Percentiles rank a stretch among this genome's conserved stretches.
These are phyloP conservation scores for Bugulina stolonifera DNA, from an alignment of 2,888 invertebrate genomes.

Conservation along the genomic window DNA sequence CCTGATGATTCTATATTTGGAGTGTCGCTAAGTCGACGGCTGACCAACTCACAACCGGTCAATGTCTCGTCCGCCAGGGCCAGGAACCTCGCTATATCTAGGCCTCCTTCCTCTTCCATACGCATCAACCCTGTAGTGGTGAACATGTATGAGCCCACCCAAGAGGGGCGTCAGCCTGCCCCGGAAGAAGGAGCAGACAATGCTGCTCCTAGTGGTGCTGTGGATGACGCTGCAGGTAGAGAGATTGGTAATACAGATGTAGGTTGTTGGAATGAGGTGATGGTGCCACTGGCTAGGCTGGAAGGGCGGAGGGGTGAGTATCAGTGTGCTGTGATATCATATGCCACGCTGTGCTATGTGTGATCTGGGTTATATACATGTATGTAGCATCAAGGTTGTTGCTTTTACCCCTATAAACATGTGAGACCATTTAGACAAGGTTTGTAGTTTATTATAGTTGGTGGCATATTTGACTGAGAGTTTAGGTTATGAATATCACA, in stretches of 20 bases:
- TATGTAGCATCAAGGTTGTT: too few species aligned
- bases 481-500: too few species aligned
- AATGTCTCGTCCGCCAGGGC: neutral
- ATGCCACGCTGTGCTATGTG: too few species aligned
- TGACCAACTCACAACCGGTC: neutral
- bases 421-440: too few species aligned
- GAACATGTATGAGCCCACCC: neutral
- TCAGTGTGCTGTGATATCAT: too few species aligned
- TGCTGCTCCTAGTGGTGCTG: too few species aligned
- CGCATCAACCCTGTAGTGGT: neutral
- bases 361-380: too few species aligned
- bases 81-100: neutral
- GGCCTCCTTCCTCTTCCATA: neutral
- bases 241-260: neutral
- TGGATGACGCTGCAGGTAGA: neutral
- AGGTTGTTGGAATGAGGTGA: neutral
- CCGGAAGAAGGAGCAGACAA: too few species aligned
- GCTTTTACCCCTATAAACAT: too few species aligned
- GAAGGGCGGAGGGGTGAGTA: neutral
- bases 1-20: slow-evolving; percentile 10
- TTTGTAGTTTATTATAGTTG: too few species aligned
- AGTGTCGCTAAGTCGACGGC: neutral
- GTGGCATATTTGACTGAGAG: too few species aligned
- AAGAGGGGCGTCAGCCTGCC: neutral
- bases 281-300: neutral